Evolutionary conservation across 1,140 invertebrate species (phyloP).

Genomic region (Propsilocerus akamusi): DNA sequence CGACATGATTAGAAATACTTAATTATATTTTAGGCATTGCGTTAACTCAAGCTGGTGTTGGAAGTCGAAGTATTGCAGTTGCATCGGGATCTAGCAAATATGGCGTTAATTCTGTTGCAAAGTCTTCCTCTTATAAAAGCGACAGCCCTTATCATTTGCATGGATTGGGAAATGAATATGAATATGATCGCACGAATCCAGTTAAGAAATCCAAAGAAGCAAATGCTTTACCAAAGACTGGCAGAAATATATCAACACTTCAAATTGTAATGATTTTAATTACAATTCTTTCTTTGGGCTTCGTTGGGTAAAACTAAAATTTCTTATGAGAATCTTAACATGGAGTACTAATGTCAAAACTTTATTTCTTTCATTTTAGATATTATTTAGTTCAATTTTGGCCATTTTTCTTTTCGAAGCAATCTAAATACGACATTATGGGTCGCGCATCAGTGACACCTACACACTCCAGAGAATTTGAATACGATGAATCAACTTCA

Average conservation of each 20-base stretch:
- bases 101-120: not conserved
- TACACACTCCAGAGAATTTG: not conserved
- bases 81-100: not conserved
- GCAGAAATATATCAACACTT: not conserved
- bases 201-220: not conserved
- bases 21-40: not conserved
- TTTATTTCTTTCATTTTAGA: slow-evolving; percentile 23
- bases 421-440: slow-evolving; percentile 30
- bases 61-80: not conserved
- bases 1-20: not conserved
- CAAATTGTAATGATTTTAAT: not conserved
- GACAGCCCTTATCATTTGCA: not conserved
- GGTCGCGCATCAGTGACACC: slow-evolving; percentile 6
- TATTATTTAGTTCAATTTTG: slow-evolving; percentile 33
- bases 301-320: too few species aligned
- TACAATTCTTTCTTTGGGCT: not conserved
- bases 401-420: slow-evolving; percentile 28
- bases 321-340: slow-evolving; percentile 28
- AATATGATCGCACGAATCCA: not conserved
- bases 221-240: not conserved
- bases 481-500: not conserved
- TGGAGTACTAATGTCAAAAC: slow-evolving; percentile 29
- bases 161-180: not conserved
- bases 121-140: too few species aligned
- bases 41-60: not conserved